Conservation (phyloP, 2,888 invertebrate genomes). For the Cepaea hortensis region DNA sequence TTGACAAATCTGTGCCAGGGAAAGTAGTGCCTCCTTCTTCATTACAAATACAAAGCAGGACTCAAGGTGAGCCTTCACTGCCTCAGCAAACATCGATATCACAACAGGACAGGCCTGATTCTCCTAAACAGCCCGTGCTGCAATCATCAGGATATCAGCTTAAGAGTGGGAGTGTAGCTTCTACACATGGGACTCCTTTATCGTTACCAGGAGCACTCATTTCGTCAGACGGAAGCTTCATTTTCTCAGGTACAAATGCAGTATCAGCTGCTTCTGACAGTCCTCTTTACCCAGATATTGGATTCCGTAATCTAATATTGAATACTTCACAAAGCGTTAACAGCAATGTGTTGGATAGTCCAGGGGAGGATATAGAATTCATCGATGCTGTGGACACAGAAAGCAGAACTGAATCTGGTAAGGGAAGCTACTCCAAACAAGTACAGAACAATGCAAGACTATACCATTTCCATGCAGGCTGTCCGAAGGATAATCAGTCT, state of each 20-base stretch:
- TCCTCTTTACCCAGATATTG: background rate
- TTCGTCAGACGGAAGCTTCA: background rate
- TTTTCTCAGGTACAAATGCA: background rate
- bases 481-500: background rate
- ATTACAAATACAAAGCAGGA: background rate
- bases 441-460: background rate
- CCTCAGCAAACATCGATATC: background rate
- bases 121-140: background rate
- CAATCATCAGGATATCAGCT: background rate
- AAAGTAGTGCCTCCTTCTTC: background rate
- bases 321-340: background rate
- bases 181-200: background rate
- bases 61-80: no score
- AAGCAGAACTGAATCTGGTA: background rate
- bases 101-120: background rate
- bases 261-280: background rate
- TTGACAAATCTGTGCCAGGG: background rate
- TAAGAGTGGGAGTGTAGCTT: background rate
- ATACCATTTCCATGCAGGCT: background rate
- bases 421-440: background rate
- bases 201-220: background rate
- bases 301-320: background rate
- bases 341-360: constrained; percentile 48
- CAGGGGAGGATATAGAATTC: constrained; percentile 49
- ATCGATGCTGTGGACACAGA: constrained; percentile 42